These are phyloP conservation scores for Monopterus albus DNA, from an alignment of 2,113 vertebrate genomes.

Conservation along the genomic window DNA sequence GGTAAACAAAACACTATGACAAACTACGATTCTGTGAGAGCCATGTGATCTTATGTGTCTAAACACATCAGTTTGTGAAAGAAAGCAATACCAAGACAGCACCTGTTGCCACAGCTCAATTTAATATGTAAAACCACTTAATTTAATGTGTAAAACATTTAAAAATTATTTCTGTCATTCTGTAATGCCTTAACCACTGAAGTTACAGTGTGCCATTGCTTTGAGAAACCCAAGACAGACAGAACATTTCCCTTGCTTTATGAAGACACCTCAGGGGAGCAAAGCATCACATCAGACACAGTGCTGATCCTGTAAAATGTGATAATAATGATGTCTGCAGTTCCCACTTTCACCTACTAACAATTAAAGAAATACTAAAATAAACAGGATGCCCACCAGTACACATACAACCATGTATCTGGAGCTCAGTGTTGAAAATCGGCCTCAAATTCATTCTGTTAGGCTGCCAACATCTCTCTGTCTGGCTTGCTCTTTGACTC, in stretches of 20 bases:
- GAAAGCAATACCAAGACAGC: not conserved
- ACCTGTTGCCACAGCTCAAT: constrained; percentile 37
- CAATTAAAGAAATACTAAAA: constrained; percentile 22
- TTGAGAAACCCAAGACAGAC: constrained; percentile 23
- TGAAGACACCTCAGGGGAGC: constrained; percentile 11
- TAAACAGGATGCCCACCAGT: constrained; percentile 1
- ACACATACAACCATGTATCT: too few species aligned
- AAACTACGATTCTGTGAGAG: not conserved
- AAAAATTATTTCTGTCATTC: constrained; percentile 33
- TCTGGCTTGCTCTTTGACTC: constrained; percentile 64
- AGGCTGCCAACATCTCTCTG: constrained; percentile 80
- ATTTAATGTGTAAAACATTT: constrained; percentile 59
- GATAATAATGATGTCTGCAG: constrained; percentile 16
- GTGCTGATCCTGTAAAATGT: constrained; percentile 24
- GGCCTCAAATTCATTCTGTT: constrained; percentile 28
- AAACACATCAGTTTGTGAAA: not conserved
- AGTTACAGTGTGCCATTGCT: constrained; percentile 24
- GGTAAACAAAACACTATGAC: not conserved
- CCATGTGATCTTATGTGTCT: not conserved
- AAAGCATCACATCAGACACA: constrained; percentile 19
- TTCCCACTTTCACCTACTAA: constrained; percentile 2
- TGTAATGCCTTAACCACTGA: constrained; percentile 7
- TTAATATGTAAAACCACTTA: constrained; percentile 60
- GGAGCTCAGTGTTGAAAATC: constrained; percentile 1
- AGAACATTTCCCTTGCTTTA: constrained; percentile 17